Conservation (phyloP, 2,888 invertebrate species). For the Hylaea fasciaria region DNA sequence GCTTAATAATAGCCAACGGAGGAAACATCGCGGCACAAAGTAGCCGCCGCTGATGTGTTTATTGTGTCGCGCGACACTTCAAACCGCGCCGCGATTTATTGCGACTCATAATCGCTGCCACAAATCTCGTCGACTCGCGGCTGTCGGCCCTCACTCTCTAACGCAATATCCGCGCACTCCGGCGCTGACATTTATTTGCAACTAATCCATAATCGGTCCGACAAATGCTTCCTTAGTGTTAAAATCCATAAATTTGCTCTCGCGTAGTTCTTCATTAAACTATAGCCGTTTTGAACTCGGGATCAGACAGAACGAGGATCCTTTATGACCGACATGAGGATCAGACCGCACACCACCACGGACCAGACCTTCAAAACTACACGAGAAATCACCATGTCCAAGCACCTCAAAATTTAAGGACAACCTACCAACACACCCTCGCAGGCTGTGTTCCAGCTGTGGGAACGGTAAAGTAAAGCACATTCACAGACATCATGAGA, state of each 20-base stretch:
- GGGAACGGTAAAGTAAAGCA: no score
- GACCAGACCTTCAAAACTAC: no score
- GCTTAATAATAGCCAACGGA: constrained; percentile 73
- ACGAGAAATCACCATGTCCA: no score
- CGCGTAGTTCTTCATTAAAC: no score
- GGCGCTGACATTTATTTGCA: constrained; percentile 9
- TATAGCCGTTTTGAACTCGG: no score
- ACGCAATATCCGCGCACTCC: constrained; percentile 7
- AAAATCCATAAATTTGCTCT: background rate
- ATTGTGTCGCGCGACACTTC: constrained; percentile 46
- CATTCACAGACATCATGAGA: no score
- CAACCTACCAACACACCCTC: no score
- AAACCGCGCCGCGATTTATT: constrained; percentile 49
- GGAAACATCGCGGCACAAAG: constrained; percentile 50
- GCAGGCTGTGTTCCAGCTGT: no score
- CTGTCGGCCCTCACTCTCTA: constrained; percentile 23
- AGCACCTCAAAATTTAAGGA: no score
- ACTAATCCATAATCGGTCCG: constrained; percentile 15
- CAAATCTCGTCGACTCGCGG: constrained; percentile 32
- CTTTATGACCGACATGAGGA: no score
- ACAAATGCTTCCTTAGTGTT: background rate
- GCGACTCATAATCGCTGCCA: constrained; percentile 40
- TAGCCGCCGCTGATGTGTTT: constrained; percentile 41
- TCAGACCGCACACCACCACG: no score
- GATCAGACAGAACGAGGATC: no score